These are phyloP conservation scores for Apolygus lucorum DNA, from an alignment of 1,140 invertebrate species.

Conservation along the genomic window DNA sequence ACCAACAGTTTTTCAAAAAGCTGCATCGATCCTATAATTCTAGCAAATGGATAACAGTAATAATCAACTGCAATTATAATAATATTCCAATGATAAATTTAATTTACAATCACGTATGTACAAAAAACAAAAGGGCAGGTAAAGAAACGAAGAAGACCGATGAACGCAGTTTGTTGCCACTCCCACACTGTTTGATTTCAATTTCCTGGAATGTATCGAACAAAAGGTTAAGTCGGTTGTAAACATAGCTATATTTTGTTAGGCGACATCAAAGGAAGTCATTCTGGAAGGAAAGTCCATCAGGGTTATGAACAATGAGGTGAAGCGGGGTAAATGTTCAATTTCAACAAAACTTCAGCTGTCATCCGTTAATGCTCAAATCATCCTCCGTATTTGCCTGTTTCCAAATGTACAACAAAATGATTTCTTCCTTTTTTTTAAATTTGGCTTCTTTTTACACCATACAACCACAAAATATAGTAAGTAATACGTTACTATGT, in stretches of 20 bases:
- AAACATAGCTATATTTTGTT: background rate
- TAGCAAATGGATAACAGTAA: slow-evolving; percentile 26
- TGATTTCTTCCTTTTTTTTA: background rate
- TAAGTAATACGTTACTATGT: no score
- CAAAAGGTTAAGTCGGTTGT: no score
- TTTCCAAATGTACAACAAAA: background rate
- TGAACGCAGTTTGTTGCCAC: slow-evolving; percentile 2
- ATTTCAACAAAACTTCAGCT: background rate
- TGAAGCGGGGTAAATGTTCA: background rate
- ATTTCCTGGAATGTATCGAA: slow-evolving; percentile 46
- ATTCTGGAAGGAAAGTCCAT: background rate
- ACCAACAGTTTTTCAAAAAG: slow-evolving; percentile 16
- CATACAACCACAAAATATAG: no score
- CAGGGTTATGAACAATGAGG: background rate
- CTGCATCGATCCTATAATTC: slow-evolving; percentile 22
- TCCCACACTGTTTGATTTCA: slow-evolving; percentile 62
- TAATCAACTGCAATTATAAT: slow-evolving; percentile 2
- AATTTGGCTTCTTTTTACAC: no score
- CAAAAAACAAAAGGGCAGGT: background rate
- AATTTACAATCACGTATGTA: slow-evolving; percentile 21
- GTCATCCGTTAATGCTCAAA: background rate
- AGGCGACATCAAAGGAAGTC: background rate
- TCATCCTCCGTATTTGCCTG: no score
- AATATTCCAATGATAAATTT: slow-evolving; percentile 12
- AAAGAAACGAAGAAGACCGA: background rate